These are phyloP conservation scores for Agapostemon virescens DNA, from an alignment of 2,888 invertebrate species.

Conservation along the genomic window DNA sequence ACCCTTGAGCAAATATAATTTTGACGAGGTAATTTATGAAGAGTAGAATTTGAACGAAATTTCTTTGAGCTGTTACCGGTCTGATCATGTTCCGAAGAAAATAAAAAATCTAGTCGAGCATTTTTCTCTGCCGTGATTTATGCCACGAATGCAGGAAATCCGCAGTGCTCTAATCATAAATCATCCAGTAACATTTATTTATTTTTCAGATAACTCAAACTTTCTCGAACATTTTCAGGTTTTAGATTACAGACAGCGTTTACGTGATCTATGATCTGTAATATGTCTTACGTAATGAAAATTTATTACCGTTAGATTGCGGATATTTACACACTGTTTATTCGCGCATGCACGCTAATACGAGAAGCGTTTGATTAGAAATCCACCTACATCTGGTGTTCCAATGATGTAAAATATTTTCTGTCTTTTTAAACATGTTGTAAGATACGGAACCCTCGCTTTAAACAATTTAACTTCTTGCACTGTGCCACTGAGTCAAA, in stretches of 20 bases:
- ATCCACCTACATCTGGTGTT: no score
- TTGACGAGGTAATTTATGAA: no score
- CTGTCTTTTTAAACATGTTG: no score
- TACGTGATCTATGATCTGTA: background rate
- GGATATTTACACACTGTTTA: background rate
- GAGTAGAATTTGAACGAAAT: no score
- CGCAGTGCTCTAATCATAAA: background rate
- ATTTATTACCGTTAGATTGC: background rate
- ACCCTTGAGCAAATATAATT: no score
- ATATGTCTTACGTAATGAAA: constrained; percentile 2
- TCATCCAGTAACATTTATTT: background rate
- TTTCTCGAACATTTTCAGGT: constrained; percentile 5
- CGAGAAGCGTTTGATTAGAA: background rate
- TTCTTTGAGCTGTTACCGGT: background rate
- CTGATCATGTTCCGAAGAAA: background rate
- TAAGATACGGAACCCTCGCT: no score
- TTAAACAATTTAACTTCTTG: no score
- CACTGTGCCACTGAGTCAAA: no score
- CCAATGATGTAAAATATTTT: no score
- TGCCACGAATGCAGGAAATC: background rate
- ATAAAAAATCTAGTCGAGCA: background rate
- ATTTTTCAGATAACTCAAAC: background rate
- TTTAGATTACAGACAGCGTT: background rate
- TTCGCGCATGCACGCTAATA: background rate
- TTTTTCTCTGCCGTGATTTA: background rate